Evolutionary conservation across 2,113 vertebrate species (phyloP).

Genomic region (Varanus komodoensis): DNA sequence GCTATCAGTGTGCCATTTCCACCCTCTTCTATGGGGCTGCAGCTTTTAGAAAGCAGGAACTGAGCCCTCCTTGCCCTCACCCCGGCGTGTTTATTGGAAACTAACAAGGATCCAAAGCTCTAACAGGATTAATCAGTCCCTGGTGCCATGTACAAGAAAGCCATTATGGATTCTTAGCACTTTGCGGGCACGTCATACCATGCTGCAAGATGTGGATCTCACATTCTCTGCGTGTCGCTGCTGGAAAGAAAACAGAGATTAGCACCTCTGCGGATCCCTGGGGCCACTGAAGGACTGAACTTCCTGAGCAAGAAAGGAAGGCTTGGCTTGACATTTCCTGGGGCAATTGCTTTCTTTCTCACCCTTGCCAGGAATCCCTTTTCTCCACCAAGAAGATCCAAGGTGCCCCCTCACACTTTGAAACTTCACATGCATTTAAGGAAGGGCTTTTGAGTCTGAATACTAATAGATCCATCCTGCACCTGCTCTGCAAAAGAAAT

Average conservation of each 20-base stretch:
- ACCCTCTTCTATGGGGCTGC: not conserved
- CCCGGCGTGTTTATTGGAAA: conserved; percentile 29
- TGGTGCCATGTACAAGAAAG: conserved; percentile 28
- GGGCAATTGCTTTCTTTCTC: conserved; percentile 15
- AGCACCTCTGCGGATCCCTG: conserved; percentile 21
- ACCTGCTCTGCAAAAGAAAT: not conserved
- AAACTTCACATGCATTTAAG: conserved; percentile 17
- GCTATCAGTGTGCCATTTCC: conserved; percentile 21
- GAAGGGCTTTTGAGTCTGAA: conserved; percentile 2
- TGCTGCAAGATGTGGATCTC: conserved; percentile 27
- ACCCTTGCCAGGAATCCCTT: conserved; percentile 3
- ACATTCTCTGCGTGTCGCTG: not conserved
- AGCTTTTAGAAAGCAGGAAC: conserved; percentile 11
- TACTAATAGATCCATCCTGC: not conserved
- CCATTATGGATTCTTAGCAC: conserved; percentile 18
- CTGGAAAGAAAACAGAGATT: conserved; percentile 45
- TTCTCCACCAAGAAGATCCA: not conserved
- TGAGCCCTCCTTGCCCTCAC: not conserved
- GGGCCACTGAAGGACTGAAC: not conserved
- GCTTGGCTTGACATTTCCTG: conserved; percentile 37
- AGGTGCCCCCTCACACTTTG: not conserved
- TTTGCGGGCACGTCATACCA: conserved; percentile 6
- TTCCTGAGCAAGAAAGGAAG: conserved; percentile 19
- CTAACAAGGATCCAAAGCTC: conserved; percentile 21
- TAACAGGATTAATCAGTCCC: conserved; percentile 23